Base-by-base conservation (phyloP, 2,113 vertebrate species). In the Rhinoderma darwinii region DNA sequence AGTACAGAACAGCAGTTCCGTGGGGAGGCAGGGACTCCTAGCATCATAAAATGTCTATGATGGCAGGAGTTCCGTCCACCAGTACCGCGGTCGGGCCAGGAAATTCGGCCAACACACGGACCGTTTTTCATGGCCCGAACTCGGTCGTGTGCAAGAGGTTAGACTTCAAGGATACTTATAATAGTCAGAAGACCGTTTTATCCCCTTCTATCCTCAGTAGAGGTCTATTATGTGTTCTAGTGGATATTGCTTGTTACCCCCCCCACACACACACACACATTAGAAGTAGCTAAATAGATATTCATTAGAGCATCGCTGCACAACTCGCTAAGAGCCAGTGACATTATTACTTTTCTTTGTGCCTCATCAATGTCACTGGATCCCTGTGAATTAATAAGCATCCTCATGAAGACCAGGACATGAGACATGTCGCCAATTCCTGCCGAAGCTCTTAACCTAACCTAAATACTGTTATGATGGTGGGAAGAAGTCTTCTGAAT, bases 311-410 rank as follows among this genome's bases (percentile, higher is more conserved):
- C 54, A 56, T 56, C 54, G 25, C 54, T 56, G 25, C 18, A 22
- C 10, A n/a, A 22, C 41, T 6, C 20, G 12, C 25, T 25, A 47
- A 17, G n/a, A 18, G 1, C n/a, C 43, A 27, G 39, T 47, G 73
- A 47, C 39, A 44, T 25, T n/a, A 15, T 30, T 30, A 1, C 4
- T 50, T 27, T 18, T 10, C 44, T 12, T 27, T 77, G 74, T 77
- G 74, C 77, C 51, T 51, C 75, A 77, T 14, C 51, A 18, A 37
- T 50, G 44, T 77, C n/a, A 50, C 74, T 27, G 74, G n/a, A 17
- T 76, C 43, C 43, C 43, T 27, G 14, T 30, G 27, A 76, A 18
- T 50, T 8, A 43, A 27, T 9, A 30, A 22, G 75, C 30, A 54
- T 32, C 54, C 73, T 47, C 15, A 37, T 39, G 15, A 17, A 72